Percentiles rank a stretch among this genome's conserved stretches.
Evolutionary conservation across 30 jellyfish, hydroid and myxozoan genomes (phyloP).

Genomic region (Nemopilema nomurai): DNA sequence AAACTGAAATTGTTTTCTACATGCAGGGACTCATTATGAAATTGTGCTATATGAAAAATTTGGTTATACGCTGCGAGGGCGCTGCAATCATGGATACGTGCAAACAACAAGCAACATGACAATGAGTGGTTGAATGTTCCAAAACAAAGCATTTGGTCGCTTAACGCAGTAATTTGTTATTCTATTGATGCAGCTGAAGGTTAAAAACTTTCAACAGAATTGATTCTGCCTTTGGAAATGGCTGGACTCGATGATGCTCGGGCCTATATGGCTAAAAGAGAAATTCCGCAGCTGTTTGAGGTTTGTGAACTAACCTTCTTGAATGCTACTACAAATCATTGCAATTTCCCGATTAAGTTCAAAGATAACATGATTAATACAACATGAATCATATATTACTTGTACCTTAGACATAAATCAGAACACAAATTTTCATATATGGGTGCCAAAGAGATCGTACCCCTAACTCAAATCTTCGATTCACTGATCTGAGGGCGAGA

Average conservation of each 20-base stretch:
- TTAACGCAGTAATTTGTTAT: not conserved
- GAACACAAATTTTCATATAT: not conserved
- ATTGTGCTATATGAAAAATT: too few species aligned
- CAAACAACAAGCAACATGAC: not conserved
- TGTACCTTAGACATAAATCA: not conserved
- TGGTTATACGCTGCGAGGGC: not conserved
- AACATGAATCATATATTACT: not conserved
- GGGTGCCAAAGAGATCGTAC: too few species aligned
- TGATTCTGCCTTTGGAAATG: constrained; percentile 6
- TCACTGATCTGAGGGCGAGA: too few species aligned
- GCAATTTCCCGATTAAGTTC: too few species aligned
- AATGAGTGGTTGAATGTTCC: not conserved
- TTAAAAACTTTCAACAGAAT: not conserved
- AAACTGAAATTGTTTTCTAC: too few species aligned
- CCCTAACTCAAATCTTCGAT: too few species aligned
- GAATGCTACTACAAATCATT: too few species aligned
- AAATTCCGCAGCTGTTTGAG: constrained; percentile 95
- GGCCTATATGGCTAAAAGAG: constrained; percentile 84
- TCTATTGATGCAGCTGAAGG: not conserved
- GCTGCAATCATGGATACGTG: not conserved
- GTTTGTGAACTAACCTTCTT: too few species aligned
- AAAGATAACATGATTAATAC: too few species aligned
- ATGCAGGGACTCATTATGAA: too few species aligned
- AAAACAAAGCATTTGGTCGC: not conserved
- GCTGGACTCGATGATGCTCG: constrained; percentile 90